Conservation (phyloP, 2,888 invertebrate genomes). For the Chrysolina haemoptera region DNA sequence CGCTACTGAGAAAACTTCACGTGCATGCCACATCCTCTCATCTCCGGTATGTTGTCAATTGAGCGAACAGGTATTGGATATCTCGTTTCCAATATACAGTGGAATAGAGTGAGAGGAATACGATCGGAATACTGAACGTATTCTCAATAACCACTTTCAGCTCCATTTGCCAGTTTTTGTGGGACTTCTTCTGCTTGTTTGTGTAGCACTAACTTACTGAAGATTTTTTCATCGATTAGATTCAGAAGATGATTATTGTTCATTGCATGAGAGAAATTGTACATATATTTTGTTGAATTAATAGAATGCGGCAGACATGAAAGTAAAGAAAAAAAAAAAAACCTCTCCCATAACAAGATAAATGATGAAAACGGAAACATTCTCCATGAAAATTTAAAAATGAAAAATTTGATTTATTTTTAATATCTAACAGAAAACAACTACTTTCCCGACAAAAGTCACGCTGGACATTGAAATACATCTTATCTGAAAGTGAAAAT, state of each 20-base stretch:
- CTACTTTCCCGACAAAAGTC: too few relatives aligned
- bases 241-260: background rate
- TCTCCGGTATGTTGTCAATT: slow-evolving; percentile 23
- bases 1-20: background rate
- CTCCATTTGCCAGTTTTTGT: background rate
- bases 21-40: slow-evolving; percentile 18
- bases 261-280: too few relatives aligned
- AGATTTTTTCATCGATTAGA: background rate
- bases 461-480: too few relatives aligned
- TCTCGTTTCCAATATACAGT: slow-evolving; percentile 17
- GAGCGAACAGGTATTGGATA: slow-evolving; percentile 18
- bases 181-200: background rate
- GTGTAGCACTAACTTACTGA: background rate
- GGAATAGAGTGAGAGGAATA: background rate
- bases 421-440: too few relatives aligned
- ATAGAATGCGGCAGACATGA: too few relatives aligned
- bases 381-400: too few relatives aligned
- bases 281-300: too few relatives aligned
- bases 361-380: too few relatives aligned
- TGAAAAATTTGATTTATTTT: too few relatives aligned
- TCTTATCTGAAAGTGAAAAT: too few relatives aligned
- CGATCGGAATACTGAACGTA: slow-evolving; percentile 10
- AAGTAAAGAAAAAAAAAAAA: too few relatives aligned
- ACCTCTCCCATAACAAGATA: too few relatives aligned
- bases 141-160: slow-evolving; percentile 1